A percentile compares a stretch with the other conserved stretches of the same genome.
Evolutionary conservation across 2,113 vertebrate genomes (phyloP).

Genomic region (Thalassarche chlororhynchos): DNA sequence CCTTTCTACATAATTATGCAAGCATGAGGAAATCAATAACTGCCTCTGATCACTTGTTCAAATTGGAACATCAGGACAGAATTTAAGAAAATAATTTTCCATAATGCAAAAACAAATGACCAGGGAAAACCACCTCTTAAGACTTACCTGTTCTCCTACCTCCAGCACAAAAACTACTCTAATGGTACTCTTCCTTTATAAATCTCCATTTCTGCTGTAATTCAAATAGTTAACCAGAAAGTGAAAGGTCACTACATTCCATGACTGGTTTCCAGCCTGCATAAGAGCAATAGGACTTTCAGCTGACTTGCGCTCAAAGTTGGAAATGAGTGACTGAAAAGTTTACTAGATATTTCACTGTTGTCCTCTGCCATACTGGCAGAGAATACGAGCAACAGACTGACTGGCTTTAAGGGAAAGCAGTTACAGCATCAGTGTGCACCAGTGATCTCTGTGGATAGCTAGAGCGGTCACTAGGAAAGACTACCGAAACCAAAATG

Average conservation of each 20-base stretch:
- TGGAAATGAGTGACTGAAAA: constrained; percentile 17
- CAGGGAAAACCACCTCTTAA: background rate
- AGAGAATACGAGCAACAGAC: background rate
- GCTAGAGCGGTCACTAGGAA: background rate
- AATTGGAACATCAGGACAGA: background rate
- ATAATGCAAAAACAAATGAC: background rate
- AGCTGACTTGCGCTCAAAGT: background rate
- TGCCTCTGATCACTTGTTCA: constrained; percentile 25
- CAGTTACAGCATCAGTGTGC: background rate
- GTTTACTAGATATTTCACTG: constrained; percentile 12
- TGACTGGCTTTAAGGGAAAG: background rate
- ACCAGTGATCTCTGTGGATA: background rate
- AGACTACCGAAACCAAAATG: background rate
- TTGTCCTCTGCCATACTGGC: background rate
- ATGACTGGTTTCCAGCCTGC: constrained; percentile 4
- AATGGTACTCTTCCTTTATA: background rate
- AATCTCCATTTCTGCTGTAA: background rate
- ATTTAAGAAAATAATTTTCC: background rate
- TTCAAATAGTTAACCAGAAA: constrained; percentile 30
- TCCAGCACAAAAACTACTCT: background rate
- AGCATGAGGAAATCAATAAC: constrained; percentile 53
- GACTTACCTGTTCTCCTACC: background rate
- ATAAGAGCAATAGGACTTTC: background rate
- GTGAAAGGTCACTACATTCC: constrained; percentile 48
- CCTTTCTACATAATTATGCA: constrained; percentile 48